Evolutionary conservation across 2,113 vertebrate genomes (phyloP).

Genomic region (Cephalopterus ornatus): DNA sequence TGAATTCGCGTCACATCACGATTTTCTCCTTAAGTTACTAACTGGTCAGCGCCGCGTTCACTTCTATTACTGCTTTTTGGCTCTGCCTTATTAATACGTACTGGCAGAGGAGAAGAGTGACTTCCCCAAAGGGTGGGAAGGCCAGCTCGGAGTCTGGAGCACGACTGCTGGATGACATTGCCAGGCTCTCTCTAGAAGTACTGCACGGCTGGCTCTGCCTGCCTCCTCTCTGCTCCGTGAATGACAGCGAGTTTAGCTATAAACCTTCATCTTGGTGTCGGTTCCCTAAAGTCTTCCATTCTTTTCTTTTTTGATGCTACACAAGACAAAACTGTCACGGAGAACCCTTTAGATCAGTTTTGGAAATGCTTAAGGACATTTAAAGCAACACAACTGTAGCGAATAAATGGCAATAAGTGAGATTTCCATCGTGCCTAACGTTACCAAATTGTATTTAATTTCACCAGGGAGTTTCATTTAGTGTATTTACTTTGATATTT

Average conservation of each 20-base stretch:
- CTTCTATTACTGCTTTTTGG: not conserved
- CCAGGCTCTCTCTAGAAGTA: not conserved
- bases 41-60: not conserved
- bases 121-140: not conserved
- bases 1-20: not conserved
- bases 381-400: not conserved
- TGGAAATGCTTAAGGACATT: not conserved
- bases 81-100: not conserved
- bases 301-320: not conserved
- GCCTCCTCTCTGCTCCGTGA: not conserved
- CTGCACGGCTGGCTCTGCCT: not conserved
- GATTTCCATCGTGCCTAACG: not conserved
- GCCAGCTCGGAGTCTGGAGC: not conserved
- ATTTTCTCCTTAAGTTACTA: slow-evolving; percentile 34
- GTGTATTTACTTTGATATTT: not conserved
- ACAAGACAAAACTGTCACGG: not conserved
- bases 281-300: not conserved
- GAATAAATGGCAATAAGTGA: not conserved
- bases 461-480: too few relatives aligned
- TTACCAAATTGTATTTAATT: not conserved
- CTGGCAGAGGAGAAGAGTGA: not conserved
- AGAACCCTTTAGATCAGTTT: not conserved
- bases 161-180: not conserved
- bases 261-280: not conserved
- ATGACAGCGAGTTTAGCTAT: not conserved